A percentile compares a stretch with the other conserved stretches of the same genome.
These are phyloP conservation scores for Actinia equina DNA, from an alignment of 64 coral and sea anemone genomes.

Conservation along the genomic window DNA sequence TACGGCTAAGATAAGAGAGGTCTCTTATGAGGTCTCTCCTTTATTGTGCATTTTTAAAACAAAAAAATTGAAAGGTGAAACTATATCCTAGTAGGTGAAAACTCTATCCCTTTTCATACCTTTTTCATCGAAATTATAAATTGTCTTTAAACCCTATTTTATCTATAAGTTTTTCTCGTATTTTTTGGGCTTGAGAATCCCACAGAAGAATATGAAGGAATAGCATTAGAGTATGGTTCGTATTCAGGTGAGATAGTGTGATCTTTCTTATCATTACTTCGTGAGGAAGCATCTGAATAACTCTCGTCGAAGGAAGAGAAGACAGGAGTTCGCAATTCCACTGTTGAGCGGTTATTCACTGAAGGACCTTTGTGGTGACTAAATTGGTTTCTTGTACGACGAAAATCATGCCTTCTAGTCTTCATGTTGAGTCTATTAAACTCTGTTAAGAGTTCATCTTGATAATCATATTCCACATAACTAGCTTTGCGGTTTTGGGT, in stretches of 20 bases:
- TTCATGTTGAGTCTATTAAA: neutral
- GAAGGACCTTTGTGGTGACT: neutral
- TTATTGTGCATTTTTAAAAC: too few relatives aligned
- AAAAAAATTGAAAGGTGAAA: too few relatives aligned
- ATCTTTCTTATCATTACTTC: neutral
- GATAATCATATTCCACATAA: neutral
- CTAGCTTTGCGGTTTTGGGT: neutral
- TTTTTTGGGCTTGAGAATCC: neutral
- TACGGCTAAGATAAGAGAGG: too few relatives aligned
- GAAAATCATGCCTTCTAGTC: neutral
- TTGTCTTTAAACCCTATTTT: neutral
- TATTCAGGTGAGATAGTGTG: neutral
- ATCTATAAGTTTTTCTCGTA: neutral
- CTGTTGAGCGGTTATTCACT: conserved; percentile 11
- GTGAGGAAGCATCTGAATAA: neutral
- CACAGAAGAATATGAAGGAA: neutral
- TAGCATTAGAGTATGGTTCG: neutral
- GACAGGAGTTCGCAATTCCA: neutral
- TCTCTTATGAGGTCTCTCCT: too few relatives aligned
- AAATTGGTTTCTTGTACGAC: neutral
- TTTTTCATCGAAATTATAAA: too few relatives aligned
- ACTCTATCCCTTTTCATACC: too few relatives aligned
- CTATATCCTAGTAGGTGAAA: too few relatives aligned
- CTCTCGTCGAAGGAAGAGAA: neutral
- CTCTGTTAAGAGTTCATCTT: neutral